Evolutionary conservation across 2,888 invertebrate species (phyloP), one percentile per base, ranked within the genome.

Genomic region (Trichacis sp.): DNA sequence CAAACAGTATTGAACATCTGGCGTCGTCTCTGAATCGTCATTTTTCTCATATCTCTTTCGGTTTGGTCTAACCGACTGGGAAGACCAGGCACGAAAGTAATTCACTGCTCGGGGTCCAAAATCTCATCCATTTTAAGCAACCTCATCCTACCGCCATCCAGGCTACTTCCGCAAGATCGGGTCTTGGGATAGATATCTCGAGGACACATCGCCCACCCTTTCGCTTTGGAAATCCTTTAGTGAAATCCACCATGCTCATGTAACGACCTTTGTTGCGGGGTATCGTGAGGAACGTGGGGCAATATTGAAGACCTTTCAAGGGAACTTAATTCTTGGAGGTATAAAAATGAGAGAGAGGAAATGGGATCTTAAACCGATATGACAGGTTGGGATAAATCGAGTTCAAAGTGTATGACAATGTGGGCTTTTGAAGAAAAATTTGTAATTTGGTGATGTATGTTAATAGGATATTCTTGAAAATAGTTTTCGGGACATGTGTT

Each of bases 31-130:
- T 62, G 51, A 57, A 63, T 59, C 66, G 61, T 59, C 58, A 64
- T 48, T 65, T 59, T 62, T 64, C 49, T 50, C 53, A 56, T 59
- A 58, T 56, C 59, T n/a, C n/a, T n/a, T n/a, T n/a, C n/a, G n/a
- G n/a, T n/a, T n/a, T n/a, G n/a, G n/a, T n/a, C n/a, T 61, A 62
- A 58, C 51, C 70, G 64, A 69, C 64, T 64, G 52, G 70, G 73
- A 72, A 73, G 66, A 71, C 71, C 68, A 70, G 60, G 72, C 73
- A 52, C 61, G 57, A 55, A 64, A 71, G 74, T 77, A 77, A 76
- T 77, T 74, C 74, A 77, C 74, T 77, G 70, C 70, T 64, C 64
- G 66, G 73, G 70, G 72, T 75, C 64, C 59, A 63, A 69, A 68
- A 73, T 69, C 70, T 70, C 69, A 70, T 73, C 71, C 70, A 73